phyloP scores from a whole-genome alignment of 2,888 invertebrate species.

The Agrochola lota region DNA sequence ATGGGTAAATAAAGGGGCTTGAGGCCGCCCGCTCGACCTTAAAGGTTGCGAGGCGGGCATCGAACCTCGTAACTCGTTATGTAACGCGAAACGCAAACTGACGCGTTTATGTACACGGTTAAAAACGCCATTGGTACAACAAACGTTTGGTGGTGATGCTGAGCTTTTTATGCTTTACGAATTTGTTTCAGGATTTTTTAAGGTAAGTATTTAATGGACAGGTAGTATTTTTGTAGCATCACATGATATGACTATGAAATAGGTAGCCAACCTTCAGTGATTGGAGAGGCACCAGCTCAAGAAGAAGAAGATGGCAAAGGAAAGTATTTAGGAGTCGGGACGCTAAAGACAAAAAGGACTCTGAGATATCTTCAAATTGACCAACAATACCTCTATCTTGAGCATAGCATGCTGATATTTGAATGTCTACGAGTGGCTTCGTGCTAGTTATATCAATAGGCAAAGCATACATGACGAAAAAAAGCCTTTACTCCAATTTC shows the following conservation, averaged over 20 bases:
- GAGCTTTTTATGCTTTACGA: constrained; percentile 17
- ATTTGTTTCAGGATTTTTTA: constrained; percentile 10
- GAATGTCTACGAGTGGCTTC: constrained; percentile 3
- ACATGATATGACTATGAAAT: background rate
- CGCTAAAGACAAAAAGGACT: background rate
- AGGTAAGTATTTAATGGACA: too few species aligned
- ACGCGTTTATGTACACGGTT: constrained; percentile 69
- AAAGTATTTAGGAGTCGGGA: background rate
- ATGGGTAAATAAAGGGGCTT: constrained; percentile 79
- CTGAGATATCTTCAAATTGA: background rate
- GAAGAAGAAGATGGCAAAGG: background rate
- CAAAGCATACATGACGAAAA: constrained; percentile 35
- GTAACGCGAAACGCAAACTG: constrained; percentile 82
- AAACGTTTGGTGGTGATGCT: constrained; percentile 19
- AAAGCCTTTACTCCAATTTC: constrained; percentile 45
- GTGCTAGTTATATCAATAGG: constrained; percentile 13
- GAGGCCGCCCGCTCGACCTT: constrained; percentile 85
- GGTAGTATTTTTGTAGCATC: background rate
- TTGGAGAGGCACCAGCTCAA: background rate
- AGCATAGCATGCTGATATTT: background rate
- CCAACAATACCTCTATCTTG: background rate
- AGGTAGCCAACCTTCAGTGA: background rate
- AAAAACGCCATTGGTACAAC: constrained; percentile 30
- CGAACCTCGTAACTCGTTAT: constrained; percentile 83
- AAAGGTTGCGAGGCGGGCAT: constrained; percentile 85